phyloP scores from a whole-genome alignment of 2,888 invertebrate genomes.

The Lepidonotus clava region DNA sequence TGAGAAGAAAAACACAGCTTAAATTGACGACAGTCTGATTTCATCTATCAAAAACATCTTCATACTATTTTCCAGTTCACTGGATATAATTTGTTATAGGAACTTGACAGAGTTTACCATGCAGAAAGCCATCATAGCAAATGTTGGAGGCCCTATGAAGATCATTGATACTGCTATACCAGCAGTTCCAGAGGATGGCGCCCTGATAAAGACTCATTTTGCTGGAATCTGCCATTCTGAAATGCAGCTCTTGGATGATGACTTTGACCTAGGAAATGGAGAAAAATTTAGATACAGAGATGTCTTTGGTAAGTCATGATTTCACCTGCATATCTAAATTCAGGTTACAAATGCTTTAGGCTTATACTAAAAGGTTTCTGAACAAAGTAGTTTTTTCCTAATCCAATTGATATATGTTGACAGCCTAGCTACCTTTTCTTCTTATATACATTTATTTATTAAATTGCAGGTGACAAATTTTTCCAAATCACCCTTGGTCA shows the following conservation, averaged over 20 bases:
- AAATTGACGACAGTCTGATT: no score
- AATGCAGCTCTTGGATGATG: background rate
- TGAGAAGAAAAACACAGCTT: no score
- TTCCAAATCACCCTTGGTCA: conserved; percentile 4
- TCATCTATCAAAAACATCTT: no score
- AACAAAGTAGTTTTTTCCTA: background rate
- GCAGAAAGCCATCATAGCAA: background rate
- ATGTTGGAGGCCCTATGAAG: background rate
- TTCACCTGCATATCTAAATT: no score
- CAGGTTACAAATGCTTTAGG: background rate
- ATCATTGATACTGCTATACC: background rate
- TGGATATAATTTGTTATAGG: no score
- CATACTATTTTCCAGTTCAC: no score
- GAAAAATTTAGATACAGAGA: background rate
- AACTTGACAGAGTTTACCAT: no score
- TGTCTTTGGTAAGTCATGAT: background rate
- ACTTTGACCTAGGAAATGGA: background rate
- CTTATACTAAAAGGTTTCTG: background rate
- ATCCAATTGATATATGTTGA: background rate
- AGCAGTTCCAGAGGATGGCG: background rate
- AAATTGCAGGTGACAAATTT: background rate
- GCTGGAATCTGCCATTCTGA: background rate
- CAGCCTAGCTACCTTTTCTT: background rate
- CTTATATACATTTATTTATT: background rate
- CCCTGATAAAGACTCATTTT: background rate